Percentiles rank a stretch among this genome's conserved stretches.
Evolutionary conservation across 2,888 invertebrate genomes (phyloP).

Genomic region (Drosophila lutescens): DNA sequence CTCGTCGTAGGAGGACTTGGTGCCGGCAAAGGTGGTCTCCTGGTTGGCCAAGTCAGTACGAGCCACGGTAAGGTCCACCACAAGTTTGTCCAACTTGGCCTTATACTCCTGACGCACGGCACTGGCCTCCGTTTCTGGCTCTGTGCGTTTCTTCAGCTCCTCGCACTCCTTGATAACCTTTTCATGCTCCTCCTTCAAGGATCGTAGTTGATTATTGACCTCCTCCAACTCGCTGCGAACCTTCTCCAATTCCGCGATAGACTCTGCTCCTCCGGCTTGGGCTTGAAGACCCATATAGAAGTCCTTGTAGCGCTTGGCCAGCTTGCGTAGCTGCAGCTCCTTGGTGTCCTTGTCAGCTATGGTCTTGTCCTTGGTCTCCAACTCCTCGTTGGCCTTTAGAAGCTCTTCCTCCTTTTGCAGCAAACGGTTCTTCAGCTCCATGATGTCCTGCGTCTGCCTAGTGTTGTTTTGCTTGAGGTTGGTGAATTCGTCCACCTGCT

Average conservation of each 20-base stretch:
- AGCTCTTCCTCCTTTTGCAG: slow-evolving; percentile 87
- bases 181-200: slow-evolving; percentile 57
- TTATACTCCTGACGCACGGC: slow-evolving; percentile 90
- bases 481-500: slow-evolving; percentile 87
- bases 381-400: slow-evolving; percentile 87
- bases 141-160: slow-evolving; percentile 88
- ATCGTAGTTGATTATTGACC: slow-evolving; percentile 83
- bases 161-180: slow-evolving; percentile 86
- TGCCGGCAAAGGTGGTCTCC: slow-evolving; percentile 86
- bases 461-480: slow-evolving; percentile 86
- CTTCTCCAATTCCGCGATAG: slow-evolving; percentile 84
- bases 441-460: slow-evolving; percentile 87
- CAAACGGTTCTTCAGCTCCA: slow-evolving; percentile 87
- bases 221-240: slow-evolving; percentile 85
- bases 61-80: slow-evolving; percentile 85
- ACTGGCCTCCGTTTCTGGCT: slow-evolving; percentile 88
- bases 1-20: slow-evolving; percentile 90
- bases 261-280: slow-evolving; percentile 69
- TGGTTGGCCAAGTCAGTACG: slow-evolving; percentile 86
- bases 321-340: slow-evolving; percentile 91
- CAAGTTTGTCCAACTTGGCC: slow-evolving; percentile 71
- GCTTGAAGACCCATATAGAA: slow-evolving; percentile 90
- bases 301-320: slow-evolving; percentile 96
- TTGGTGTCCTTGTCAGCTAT: slow-evolving; percentile 89
- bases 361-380: slow-evolving; percentile 88